Percentiles rank a stretch among this genome's conserved stretches.
phyloP scores from a whole-genome alignment of 2,888 invertebrate species.

The Buathra laborator region DNA sequence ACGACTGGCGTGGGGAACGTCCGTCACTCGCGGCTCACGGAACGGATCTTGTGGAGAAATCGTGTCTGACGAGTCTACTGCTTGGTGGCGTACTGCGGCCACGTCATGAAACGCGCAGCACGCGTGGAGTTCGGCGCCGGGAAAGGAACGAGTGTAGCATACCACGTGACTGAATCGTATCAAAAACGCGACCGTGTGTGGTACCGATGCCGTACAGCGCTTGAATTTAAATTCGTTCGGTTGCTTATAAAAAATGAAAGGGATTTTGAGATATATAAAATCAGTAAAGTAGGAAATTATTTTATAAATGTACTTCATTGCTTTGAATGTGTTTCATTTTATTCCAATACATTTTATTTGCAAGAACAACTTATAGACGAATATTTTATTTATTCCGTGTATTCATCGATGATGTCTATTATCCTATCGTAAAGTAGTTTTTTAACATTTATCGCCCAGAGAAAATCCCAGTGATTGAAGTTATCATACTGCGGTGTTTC shows the following conservation, averaged over 20 bases:
- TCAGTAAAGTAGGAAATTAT: too few relatives aligned
- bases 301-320: too few relatives aligned
- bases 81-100: constrained; percentile 53
- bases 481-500: constrained; percentile 55
- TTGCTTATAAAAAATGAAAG: too few relatives aligned
- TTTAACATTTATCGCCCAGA: constrained; percentile 69
- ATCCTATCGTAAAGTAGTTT: constrained; percentile 68
- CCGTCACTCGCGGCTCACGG: constrained; percentile 8
- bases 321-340: not conserved
- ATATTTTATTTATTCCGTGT: constrained; percentile 26
- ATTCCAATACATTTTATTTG: not conserved
- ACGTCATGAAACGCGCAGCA: constrained; percentile 51
- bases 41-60: constrained; percentile 4
- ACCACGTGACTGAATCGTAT: not conserved
- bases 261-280: too few relatives aligned
- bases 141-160: not conserved
- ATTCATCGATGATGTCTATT: constrained; percentile 53
- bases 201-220: too few relatives aligned
- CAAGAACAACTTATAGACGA: not conserved
- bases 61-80: constrained; percentile 19
- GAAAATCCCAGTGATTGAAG: constrained; percentile 67
- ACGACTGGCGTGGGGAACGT: not conserved
- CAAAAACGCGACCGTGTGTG: not conserved
- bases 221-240: too few relatives aligned
- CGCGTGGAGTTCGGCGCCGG: constrained; percentile 35